phyloP scores from a whole-genome alignment of 2,113 vertebrate species.

The Antechinus stuartii region DNA sequence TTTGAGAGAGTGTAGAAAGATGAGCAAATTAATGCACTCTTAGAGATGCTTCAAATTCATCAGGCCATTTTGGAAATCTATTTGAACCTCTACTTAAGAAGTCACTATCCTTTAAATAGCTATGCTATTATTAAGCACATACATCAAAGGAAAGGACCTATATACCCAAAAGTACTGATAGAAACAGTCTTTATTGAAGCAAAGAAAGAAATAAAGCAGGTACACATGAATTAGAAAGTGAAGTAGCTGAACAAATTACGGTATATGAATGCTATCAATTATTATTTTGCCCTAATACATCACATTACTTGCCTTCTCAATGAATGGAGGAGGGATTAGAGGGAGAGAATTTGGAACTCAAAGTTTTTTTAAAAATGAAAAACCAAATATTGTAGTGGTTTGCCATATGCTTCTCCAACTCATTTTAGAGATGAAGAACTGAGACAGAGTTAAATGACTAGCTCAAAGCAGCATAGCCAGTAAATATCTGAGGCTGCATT shows the following conservation, averaged over 20 bases:
- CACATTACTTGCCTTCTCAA: not conserved
- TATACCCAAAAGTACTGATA: not conserved
- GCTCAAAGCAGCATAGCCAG: no score
- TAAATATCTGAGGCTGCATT: not conserved
- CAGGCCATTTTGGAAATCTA: not conserved
- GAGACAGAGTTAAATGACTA: no score
- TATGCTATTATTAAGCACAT: not conserved
- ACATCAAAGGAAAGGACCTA: not conserved
- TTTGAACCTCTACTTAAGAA: not conserved
- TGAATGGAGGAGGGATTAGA: not conserved
- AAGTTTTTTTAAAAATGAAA: no score
- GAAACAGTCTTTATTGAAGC: not conserved
- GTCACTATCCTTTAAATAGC: not conserved
- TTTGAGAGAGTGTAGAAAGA: not conserved
- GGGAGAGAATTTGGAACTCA: no score
- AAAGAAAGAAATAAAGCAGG: not conserved
- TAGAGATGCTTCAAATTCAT: not conserved
- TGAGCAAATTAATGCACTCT: not conserved
- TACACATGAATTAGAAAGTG: not conserved
- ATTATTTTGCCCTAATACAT: not conserved
- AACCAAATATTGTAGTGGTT: no score
- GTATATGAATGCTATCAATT: not conserved
- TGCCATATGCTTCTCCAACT: no score
- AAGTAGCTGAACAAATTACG: not conserved
- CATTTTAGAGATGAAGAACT: no score